These are phyloP conservation scores for Tenthredo amoena DNA, from an alignment of 2,888 invertebrate species.

Conservation along the genomic window DNA sequence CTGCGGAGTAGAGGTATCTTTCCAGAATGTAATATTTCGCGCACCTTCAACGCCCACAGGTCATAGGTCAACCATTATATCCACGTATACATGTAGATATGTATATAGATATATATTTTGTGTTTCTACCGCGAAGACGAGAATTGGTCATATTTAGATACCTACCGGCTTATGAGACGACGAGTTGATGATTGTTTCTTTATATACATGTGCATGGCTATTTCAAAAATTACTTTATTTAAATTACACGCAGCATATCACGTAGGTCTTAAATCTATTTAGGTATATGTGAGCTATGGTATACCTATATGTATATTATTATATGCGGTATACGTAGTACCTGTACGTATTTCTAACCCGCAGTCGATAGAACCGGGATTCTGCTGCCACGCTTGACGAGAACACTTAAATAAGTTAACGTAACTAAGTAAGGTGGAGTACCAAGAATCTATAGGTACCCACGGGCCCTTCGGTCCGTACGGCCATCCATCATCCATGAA, in stretches of 20 bases:
- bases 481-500: constrained; percentile 45
- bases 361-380: not conserved
- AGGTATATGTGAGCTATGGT: not conserved
- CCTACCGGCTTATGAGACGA: not conserved
- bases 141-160: not conserved
- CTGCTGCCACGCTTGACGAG: constrained; percentile 10
- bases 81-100: not conserved
- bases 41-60: constrained; percentile 1
- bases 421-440: constrained; percentile 33
- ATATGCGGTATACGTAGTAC: not conserved
- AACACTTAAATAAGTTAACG: constrained; percentile 35
- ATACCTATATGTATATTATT: not conserved
- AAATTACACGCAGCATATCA: constrained; percentile 3
- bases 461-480: constrained; percentile 11
- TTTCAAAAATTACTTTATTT: constrained; percentile 22
- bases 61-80: constrained; percentile 9
- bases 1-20: not conserved
- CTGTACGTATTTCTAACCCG: constrained; percentile 7
- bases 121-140: not conserved
- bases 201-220: not conserved
- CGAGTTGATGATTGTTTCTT: constrained; percentile 1
- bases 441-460: constrained; percentile 16
- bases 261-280: not conserved
- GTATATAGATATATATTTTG: not conserved
- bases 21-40: constrained; percentile 12